A percentile compares a stretch with the other conserved stretches of the same genome.
These are phyloP conservation scores for Steinernema hermaphroditum DNA, from an alignment of 2,888 invertebrate species.

Conservation along the genomic window DNA sequence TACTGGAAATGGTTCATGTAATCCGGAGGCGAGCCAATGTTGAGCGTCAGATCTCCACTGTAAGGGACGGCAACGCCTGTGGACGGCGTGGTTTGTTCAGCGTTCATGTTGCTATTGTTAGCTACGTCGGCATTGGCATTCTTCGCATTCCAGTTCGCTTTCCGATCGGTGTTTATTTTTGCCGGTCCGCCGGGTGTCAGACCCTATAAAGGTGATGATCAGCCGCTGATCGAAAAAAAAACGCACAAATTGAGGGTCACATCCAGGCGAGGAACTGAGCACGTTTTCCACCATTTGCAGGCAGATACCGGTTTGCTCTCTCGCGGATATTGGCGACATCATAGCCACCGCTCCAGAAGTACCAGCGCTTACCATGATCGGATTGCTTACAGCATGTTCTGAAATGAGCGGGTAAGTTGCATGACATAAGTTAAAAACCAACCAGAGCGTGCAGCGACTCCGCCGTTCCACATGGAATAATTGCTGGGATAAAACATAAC, in stretches of 20 bases:
- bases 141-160: slow-evolving; percentile 12
- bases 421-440: neutral
- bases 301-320: slow-evolving; percentile 78
- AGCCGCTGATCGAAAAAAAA: neutral
- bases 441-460: slow-evolving; percentile 16
- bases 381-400: slow-evolving; percentile 76
- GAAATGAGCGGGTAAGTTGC: slow-evolving; percentile 35
- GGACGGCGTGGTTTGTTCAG: neutral
- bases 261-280: slow-evolving; percentile 74
- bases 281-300: slow-evolving; percentile 99
- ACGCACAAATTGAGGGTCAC: slow-evolving; percentile 39
- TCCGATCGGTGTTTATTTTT: neutral
- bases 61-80: neutral
- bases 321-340: slow-evolving; percentile 74
- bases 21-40: slow-evolving; percentile 19
- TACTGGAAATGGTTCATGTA: slow-evolving; percentile 12
- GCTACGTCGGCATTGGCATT: slow-evolving; percentile 7
- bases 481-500: neutral
- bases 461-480: slow-evolving; percentile 1
- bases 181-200: slow-evolving; percentile 24
- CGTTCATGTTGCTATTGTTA: neutral
- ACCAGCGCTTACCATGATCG: slow-evolving; percentile 74
- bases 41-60: neutral
- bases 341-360: slow-evolving; percentile 38
- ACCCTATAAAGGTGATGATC: slow-evolving; percentile 1